phyloP scores from a whole-genome alignment of 2,113 vertebrate species.

The Pyrgilauda ruficollis region DNA sequence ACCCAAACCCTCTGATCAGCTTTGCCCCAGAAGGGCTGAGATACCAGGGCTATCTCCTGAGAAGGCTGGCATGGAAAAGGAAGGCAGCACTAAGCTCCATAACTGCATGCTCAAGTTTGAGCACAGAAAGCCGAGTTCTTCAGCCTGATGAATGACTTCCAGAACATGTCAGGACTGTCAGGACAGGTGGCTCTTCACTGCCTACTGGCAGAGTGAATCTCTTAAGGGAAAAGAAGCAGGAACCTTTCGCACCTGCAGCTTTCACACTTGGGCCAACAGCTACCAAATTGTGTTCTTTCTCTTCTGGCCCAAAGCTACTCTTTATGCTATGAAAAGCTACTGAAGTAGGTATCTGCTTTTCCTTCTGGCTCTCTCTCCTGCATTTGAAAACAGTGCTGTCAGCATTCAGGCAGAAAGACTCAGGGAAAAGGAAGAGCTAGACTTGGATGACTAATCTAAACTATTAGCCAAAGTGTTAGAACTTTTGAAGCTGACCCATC shows the following conservation, averaged over 20 bases:
- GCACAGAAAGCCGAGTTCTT: neutral
- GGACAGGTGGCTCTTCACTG: neutral
- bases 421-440: neutral
- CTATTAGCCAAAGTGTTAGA: neutral
- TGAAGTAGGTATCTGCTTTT: neutral
- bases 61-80: neutral
- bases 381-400: neutral
- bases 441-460: neutral
- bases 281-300: fast-evolving
- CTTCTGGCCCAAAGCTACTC: neutral
- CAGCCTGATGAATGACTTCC: neutral
- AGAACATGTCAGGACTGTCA: neutral
- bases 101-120: neutral
- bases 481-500: neutral
- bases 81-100: neutral
- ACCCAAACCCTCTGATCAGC: neutral
- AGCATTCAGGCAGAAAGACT: neutral
- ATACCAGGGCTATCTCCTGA: neutral
- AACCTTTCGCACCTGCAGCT: neutral
- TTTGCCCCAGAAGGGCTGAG: neutral
- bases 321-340: neutral
- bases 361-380: neutral
- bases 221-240: neutral
- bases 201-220: neutral
- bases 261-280: neutral